Percentiles rank a stretch among this genome's conserved stretches.
These are phyloP conservation scores for Limnodromus scolopaceus DNA, from an alignment of 2,797 vertebrate species.

Conservation along the genomic window DNA sequence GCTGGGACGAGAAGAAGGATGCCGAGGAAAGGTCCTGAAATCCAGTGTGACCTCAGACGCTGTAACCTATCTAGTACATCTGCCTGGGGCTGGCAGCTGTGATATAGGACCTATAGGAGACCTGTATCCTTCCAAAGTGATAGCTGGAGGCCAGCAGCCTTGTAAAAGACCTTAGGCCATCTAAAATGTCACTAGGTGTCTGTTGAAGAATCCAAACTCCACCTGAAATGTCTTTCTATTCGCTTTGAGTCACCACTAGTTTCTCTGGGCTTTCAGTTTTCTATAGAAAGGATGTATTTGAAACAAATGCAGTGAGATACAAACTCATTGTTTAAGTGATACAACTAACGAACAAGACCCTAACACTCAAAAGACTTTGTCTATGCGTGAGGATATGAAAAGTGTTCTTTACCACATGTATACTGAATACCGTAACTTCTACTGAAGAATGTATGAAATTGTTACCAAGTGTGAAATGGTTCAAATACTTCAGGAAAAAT, in stretches of 20 bases:
- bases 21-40: neutral
- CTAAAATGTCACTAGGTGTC: neutral
- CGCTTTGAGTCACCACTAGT: neutral
- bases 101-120: neutral
- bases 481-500: neutral
- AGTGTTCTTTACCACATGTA: neutral
- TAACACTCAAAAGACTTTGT: neutral
- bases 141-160: neutral
- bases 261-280: neutral
- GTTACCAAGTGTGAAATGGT: neutral
- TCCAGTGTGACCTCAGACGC: neutral
- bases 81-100: neutral
- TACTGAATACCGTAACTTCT: neutral
- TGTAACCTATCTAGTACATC: fast-evolving
- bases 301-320: neutral
- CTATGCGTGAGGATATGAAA: neutral
- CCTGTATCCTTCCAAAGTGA: neutral
- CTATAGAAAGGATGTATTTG: neutral
- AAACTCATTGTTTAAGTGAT: neutral
- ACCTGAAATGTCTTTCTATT: neutral
- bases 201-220: neutral
- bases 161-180: neutral
- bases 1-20: neutral
- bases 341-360: neutral
- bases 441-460: neutral